Conservation (phyloP, 2,113 vertebrate genomes). For the Ellobius talpinus region DNA sequence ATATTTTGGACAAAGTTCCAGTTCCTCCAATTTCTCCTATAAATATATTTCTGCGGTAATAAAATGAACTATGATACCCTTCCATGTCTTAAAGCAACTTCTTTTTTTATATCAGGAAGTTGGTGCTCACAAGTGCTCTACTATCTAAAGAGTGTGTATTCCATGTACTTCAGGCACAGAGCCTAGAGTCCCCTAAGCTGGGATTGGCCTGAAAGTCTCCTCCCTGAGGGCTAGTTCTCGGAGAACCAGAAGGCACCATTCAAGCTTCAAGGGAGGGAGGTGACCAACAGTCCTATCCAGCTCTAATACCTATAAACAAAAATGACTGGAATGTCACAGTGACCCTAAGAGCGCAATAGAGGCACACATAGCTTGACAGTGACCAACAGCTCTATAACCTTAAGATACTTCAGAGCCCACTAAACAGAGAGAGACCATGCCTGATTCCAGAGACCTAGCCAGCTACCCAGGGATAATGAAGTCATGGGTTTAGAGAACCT, state of each 20-base stretch:
- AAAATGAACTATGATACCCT: neutral
- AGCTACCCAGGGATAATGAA: neutral
- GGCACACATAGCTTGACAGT: neutral
- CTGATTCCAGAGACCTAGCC: neutral
- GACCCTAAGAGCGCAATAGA: neutral
- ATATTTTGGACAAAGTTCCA: neutral
- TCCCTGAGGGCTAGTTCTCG: neutral
- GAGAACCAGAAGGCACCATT: neutral
- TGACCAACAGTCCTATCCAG: neutral
- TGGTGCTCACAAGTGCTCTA: neutral
- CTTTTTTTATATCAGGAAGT: constrained; percentile 14
- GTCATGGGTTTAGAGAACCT: neutral
- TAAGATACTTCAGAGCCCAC: neutral
- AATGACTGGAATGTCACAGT: neutral
- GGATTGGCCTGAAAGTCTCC: neutral
- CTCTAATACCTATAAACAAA: neutral
- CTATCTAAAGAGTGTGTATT: neutral
- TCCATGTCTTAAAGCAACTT: constrained; percentile 3
- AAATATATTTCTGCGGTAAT: neutral
- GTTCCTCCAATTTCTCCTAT: neutral
- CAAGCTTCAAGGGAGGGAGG: neutral
- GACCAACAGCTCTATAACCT: neutral
- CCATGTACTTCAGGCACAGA: neutral
- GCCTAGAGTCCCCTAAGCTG: neutral
- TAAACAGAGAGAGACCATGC: neutral